A percentile compares a stretch with the other conserved stretches of the same genome.
Conservation (phyloP, 1,140 invertebrate species). For the Hyles vespertilio region DNA sequence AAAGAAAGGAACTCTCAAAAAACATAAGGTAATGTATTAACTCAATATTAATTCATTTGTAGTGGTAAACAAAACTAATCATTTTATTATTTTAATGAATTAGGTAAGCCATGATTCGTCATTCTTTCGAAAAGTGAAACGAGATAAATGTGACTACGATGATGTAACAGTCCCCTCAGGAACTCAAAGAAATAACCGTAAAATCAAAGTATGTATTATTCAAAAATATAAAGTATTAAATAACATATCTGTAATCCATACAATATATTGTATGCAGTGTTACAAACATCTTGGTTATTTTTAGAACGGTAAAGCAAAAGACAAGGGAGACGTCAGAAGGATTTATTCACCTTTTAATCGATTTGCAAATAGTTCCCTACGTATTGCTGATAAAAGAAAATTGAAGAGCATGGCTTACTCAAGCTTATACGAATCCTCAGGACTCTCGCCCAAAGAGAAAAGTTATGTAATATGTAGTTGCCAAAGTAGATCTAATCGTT, state of each 20-base stretch:
- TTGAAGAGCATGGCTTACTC: slow-evolving; percentile 20
- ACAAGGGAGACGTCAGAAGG: slow-evolving; percentile 33
- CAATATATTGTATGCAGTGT: no score
- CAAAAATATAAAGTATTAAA: no score
- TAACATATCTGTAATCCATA: not conserved
- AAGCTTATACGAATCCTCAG: slow-evolving; percentile 24
- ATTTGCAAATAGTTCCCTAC: slow-evolving; percentile 22
- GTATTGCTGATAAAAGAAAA: slow-evolving; percentile 14
- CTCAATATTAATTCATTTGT: no score
- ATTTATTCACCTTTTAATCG: slow-evolving; percentile 38
- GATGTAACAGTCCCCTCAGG: no score
- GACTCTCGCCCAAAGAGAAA: slow-evolving; percentile 55
- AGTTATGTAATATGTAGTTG: slow-evolving; percentile 50
- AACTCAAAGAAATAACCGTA: no score
- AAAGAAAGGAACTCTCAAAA: slow-evolving; percentile 31
- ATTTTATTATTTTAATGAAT: no score
- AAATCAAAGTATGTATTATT: no score
- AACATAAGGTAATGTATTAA: slow-evolving; percentile 31
- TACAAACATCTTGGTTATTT: not conserved
- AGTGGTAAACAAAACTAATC: no score
- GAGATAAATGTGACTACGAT: no score
- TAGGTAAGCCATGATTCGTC: no score
- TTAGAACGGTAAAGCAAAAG: slow-evolving; percentile 27
- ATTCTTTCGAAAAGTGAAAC: no score
- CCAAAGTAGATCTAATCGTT: slow-evolving; percentile 42